phyloP scores from a whole-genome alignment of 2,113 vertebrate species.

The Catharus fuscescens region DNA sequence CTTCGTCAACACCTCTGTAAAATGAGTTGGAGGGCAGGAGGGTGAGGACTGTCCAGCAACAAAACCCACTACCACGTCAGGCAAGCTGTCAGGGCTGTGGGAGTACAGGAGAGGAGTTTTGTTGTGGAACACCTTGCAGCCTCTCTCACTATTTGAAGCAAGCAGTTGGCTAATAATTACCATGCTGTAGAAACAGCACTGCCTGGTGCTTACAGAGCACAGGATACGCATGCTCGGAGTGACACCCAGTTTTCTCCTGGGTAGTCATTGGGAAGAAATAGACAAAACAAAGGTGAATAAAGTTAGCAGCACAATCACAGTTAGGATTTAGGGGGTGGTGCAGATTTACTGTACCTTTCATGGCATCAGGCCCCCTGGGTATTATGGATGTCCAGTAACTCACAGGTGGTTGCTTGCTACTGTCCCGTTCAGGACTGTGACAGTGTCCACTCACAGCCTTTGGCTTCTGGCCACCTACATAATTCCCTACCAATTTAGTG shows the following conservation, averaged over 20 bases:
- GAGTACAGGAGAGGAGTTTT: neutral
- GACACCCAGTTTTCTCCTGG: fast-evolving
- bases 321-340: neutral
- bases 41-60: neutral
- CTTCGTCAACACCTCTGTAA: neutral
- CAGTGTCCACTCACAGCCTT: neutral
- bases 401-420: neutral
- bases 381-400: neutral
- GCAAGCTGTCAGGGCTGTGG: neutral
- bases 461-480: neutral
- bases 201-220: neutral
- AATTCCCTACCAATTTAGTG: neutral
- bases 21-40: neutral
- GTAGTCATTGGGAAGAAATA: neutral
- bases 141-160: neutral
- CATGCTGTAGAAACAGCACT: neutral
- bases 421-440: neutral
- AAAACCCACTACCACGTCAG: neutral
- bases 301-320: neutral
- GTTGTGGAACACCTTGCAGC: neutral
- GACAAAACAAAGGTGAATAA: neutral
- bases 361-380: neutral
- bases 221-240: fast-evolving
- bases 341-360: neutral
- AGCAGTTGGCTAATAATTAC: neutral